Percentiles rank a stretch among this genome's conserved stretches.
These are phyloP conservation scores for Melipona quadrifasciata DNA, from an alignment of 1,140 invertebrate genomes.

Conservation along the genomic window DNA sequence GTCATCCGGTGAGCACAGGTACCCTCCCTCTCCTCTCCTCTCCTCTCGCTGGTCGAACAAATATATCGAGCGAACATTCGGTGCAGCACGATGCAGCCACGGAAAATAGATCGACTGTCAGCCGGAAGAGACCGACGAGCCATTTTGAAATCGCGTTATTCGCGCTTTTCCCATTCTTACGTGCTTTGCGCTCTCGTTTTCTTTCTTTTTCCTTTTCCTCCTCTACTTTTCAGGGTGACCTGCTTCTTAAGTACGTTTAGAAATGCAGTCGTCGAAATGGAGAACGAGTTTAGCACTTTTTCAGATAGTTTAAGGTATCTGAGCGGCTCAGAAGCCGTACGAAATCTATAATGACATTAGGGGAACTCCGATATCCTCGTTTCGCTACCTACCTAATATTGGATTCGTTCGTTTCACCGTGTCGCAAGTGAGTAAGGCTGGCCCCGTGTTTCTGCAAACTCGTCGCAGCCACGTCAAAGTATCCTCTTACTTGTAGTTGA, in stretches of 20 bases:
- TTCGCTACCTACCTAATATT: conserved; percentile 24
- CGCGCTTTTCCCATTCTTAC: not conserved
- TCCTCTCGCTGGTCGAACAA: not conserved
- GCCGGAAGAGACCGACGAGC: conserved; percentile 3
- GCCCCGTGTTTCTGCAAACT: not conserved
- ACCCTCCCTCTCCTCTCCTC: conserved; percentile 8
- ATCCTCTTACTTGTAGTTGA: not conserved
- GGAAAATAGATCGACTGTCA: conserved; percentile 29
- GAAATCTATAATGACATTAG: conserved; percentile 71
- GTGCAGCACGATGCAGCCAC: not conserved
- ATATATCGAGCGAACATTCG: conserved; percentile 44
- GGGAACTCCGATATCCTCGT: conserved; percentile 24
- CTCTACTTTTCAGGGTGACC: not conserved
- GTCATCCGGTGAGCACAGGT: conserved; percentile 52
- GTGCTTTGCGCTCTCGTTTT: too few relatives aligned
- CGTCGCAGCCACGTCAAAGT: not conserved
- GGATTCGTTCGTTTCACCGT: conserved; percentile 5
- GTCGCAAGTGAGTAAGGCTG: not conserved
- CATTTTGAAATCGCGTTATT: not conserved
- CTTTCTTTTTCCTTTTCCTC: too few relatives aligned
- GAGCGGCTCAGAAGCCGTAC: conserved; percentile 74
- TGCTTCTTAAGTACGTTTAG: not conserved
- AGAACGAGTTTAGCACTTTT: conserved; percentile 50
- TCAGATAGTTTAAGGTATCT: conserved; percentile 60
- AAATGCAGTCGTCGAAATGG: not conserved